Evolutionary conservation across 2,113 vertebrate genomes (phyloP).

Genomic region (Eolophus roseicapilla): DNA sequence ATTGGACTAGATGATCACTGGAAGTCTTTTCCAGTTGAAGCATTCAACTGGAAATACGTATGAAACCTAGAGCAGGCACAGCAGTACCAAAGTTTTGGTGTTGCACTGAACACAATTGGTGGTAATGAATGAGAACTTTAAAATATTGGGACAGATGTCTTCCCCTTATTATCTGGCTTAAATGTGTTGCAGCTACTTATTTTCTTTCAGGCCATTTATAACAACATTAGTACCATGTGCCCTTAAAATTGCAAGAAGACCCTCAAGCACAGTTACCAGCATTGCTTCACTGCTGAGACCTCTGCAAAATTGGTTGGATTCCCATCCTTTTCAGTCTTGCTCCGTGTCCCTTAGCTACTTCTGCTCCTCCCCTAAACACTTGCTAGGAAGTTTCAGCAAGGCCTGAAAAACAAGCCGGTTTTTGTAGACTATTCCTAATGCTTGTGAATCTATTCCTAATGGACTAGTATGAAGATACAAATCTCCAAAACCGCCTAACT

Average conservation of each 20-base stretch:
- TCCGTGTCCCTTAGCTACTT: accelerated
- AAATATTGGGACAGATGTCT: not conserved
- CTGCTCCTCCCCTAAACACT: not conserved
- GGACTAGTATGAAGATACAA: not conserved
- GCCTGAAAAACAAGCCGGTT: not conserved
- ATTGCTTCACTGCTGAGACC: not conserved
- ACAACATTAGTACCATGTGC: not conserved
- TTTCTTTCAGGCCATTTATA: not conserved
- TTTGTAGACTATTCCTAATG: not conserved
- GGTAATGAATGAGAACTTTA: not conserved
- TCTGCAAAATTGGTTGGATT: not conserved
- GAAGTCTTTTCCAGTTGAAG: not conserved
- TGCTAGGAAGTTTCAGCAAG: not conserved
- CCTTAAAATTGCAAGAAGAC: not conserved
- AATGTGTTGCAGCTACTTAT: not conserved
- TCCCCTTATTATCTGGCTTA: not conserved
- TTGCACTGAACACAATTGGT: not conserved
- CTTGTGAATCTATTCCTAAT: not conserved
- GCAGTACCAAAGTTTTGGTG: not conserved
- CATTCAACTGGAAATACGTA: not conserved
- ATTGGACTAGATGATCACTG: accelerated
- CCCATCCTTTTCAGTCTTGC: not conserved
- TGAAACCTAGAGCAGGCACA: not conserved
- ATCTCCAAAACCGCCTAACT: not conserved
- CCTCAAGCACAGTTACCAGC: not conserved